A percentile compares a stretch with the other conserved stretches of the same genome.
Conservation (phyloP, 2,113 vertebrate species). For the Bos taurus region DNA sequence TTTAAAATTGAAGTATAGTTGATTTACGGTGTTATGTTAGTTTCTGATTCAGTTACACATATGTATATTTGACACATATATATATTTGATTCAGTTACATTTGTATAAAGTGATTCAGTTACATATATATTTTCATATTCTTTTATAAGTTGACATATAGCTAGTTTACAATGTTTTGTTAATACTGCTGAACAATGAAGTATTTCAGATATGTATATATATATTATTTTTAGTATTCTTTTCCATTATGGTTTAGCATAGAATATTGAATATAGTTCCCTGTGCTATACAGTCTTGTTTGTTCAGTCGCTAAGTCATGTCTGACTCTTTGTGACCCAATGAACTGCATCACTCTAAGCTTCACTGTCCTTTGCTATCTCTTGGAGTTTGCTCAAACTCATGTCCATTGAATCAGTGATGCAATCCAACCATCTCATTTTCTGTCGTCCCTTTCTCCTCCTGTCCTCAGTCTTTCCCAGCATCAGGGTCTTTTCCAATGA, state of each 20-base stretch:
- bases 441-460: neutral
- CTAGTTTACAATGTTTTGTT: neutral
- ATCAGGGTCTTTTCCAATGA: neutral
- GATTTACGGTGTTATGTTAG: neutral
- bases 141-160: neutral
- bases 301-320: neutral
- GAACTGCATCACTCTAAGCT: neutral
- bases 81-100: neutral
- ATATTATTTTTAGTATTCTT: neutral
- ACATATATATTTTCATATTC: neutral
- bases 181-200: neutral
- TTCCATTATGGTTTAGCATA: neutral
- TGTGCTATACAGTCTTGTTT: neutral
- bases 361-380: neutral
- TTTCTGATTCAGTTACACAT: neutral
- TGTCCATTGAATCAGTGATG: neutral
- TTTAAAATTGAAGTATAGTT: neutral
- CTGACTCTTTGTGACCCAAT: neutral
- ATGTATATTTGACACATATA: neutral
- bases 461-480: neutral
- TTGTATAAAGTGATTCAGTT: neutral
- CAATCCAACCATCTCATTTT: neutral
- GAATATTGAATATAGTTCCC: neutral
- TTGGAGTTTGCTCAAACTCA: neutral
- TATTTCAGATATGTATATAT: neutral